Percentiles rank a stretch among this genome's conserved stretches.
Conservation (phyloP, 2,797 vertebrate genomes). For the Gymnodraco acuticeps region DNA sequence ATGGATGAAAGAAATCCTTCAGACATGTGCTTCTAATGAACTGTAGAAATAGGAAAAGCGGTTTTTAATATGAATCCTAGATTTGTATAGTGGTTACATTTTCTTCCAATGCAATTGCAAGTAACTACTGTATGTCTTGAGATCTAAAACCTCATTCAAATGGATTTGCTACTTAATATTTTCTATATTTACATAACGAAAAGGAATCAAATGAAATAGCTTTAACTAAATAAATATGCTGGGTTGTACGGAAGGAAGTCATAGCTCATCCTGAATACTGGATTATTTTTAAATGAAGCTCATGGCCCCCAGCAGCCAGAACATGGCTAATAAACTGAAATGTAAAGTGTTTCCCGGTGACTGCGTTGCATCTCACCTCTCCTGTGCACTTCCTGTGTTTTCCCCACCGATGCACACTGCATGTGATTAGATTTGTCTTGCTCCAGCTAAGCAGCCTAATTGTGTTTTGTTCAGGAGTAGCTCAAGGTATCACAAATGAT, state of each 20-base stretch:
- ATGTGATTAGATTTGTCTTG: constrained; percentile 72
- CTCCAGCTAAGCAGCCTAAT: constrained; percentile 61
- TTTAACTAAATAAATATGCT: not conserved
- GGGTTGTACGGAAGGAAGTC: constrained; percentile 15
- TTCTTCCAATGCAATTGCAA: constrained; percentile 13
- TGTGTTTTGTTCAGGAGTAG: constrained; percentile 66
- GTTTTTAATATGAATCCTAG: constrained; percentile 10
- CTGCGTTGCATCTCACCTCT: constrained; percentile 40
- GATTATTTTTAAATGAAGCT: constrained; percentile 19
- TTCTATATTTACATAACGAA: constrained; percentile 2
- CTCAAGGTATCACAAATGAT: constrained; percentile 54
- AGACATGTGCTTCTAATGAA: constrained; percentile 15
- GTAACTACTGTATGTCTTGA: not conserved
- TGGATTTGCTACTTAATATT: constrained; percentile 6
- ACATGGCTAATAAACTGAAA: constrained; percentile 39
- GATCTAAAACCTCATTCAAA: constrained; percentile 21
- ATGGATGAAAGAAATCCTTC: constrained; percentile 17
- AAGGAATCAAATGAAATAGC: constrained; percentile 11
- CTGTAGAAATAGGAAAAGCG: not conserved
- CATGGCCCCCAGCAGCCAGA: constrained; percentile 15
- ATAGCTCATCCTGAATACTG: constrained; percentile 23
- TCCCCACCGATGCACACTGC: constrained; percentile 33
- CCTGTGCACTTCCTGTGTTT: constrained; percentile 55
- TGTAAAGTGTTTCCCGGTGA: constrained; percentile 31
- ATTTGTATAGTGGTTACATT: not conserved